Base-by-base conservation (phyloP, 2,797 vertebrate species). In the Sitta carolinensis region DNA sequence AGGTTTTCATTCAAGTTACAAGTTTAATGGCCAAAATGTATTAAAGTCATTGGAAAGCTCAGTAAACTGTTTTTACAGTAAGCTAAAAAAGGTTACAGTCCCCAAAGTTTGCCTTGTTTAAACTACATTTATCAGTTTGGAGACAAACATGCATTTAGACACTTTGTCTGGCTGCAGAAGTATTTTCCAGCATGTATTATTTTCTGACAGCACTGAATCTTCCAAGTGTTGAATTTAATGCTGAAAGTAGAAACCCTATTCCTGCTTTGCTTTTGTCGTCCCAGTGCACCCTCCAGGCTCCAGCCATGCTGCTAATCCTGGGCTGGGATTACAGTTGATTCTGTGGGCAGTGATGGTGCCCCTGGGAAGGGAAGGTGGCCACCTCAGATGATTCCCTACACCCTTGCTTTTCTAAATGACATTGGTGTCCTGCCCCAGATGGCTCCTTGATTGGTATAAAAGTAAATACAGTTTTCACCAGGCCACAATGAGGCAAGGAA, bases 151-250 rank as follows among this genome's bases (percentile, higher is more conserved):
- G 38, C 76, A 9, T 81, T 94, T 84, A 91, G 89, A 66, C 91
- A 84, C 73, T 86, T 83, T 0, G 7, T 59, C 90, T 96, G 89
- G 79, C 90, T 84, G 70, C 83, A 84, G 66, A 91, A 91, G 8
- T 55, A 55, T 90, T 96, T 96, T 93, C 94, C 85, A 92, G 51
- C 69, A 78, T 66, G 55, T 92, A 83, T 52, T 89, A 74, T 84
- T 91, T 93, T 91, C 81, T 91, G 81, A 75, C 85, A 81, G 76
- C 58, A 19, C 23, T 66, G 87, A 75, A 48, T 89, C 85, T 90
- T 93, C 91, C 85, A 84, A 90, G 55, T 16, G 14, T 2, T 75
- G 18, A 86, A 94, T 84, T 93, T 72, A 87, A 84, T 32, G 48
- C 36, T 66, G 43, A 45, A 80, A 80, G 50, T 63, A 25, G 80